These are phyloP conservation scores for Propithecus coquereli DNA, from an alignment of 2,113 vertebrate genomes.

Conservation along the genomic window DNA sequence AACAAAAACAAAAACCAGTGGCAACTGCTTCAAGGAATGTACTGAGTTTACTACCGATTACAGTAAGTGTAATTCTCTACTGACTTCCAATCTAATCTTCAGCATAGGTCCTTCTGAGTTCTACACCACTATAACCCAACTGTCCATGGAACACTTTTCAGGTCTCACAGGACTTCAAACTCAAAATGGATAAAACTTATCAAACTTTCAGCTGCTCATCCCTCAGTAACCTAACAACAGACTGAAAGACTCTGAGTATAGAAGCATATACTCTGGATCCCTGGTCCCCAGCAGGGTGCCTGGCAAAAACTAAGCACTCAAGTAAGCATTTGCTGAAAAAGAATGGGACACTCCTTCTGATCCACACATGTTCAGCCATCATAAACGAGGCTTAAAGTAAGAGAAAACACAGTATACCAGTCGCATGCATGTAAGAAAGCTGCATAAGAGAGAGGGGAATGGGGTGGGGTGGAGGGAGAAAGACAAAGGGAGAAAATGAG, in stretches of 20 bases:
- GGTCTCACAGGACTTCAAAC: background rate
- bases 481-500: background rate
- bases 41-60: background rate
- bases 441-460: fast-evolving
- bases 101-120: background rate
- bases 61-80: background rate
- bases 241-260: background rate
- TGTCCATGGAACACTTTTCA: background rate
- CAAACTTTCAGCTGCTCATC: background rate
- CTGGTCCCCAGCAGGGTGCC: background rate
- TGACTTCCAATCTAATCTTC: background rate
- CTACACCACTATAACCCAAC: background rate
- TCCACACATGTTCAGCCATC: background rate
- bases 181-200: background rate
- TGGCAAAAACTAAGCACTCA: background rate
- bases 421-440: background rate
- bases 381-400: background rate
- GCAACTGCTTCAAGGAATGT: background rate
- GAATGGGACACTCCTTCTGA: background rate
- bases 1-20: background rate
- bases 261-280: background rate
- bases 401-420: background rate
- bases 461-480: background rate
- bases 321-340: background rate
- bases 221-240: background rate